These are phyloP conservation scores for Ailurus styani DNA, from an alignment of 2,113 vertebrate genomes.

Conservation along the genomic window DNA sequence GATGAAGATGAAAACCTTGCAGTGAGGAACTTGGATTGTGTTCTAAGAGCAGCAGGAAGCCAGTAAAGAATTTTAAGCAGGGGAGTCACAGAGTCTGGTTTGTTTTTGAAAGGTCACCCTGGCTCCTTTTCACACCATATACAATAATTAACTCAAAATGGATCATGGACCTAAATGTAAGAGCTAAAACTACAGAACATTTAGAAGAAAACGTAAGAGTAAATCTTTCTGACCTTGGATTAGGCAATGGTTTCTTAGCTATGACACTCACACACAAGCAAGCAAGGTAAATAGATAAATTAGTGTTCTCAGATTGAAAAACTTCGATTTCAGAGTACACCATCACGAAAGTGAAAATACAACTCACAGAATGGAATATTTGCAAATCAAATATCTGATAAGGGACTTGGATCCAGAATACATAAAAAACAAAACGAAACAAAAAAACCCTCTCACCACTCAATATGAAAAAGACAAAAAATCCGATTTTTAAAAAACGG, in stretches of 20 bases:
- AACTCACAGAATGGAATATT: not conserved
- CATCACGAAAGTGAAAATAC: not conserved
- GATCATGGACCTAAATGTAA: not conserved
- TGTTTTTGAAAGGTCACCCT: not conserved
- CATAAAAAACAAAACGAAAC: not conserved
- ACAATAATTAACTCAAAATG: not conserved
- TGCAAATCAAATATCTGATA: not conserved
- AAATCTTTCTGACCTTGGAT: not conserved
- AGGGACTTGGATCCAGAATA: not conserved
- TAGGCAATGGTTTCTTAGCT: not conserved
- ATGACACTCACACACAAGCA: not conserved
- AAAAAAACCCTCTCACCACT: not conserved
- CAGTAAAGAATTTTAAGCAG: not conserved
- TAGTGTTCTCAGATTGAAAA: not conserved
- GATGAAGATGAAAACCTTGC: not conserved
- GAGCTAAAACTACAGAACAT: not conserved
- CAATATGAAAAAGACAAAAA: not conserved
- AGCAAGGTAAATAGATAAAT: not conserved
- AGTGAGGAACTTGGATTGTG: not conserved
- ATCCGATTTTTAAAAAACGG: not conserved
- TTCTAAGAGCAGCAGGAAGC: not conserved
- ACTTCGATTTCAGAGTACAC: not conserved
- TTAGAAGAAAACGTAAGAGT: not conserved
- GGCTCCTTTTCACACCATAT: not conserved
- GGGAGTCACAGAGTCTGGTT: not conserved